These are phyloP conservation scores for Sciaenops ocellatus DNA, from an alignment of 2,797 vertebrate genomes.

Conservation along the genomic window DNA sequence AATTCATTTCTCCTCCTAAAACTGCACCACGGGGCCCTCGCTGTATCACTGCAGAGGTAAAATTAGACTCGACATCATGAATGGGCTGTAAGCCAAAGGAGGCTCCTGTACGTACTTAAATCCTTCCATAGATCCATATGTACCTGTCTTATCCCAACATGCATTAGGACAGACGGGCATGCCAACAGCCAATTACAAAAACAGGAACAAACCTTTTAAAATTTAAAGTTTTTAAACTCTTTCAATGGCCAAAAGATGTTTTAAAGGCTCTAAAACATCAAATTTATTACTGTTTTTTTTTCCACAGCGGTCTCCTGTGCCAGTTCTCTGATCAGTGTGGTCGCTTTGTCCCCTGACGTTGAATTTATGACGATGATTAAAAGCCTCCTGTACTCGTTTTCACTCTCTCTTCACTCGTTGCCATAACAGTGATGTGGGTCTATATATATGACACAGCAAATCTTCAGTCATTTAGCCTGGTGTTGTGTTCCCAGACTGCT, in stretches of 20 bases:
- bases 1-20: background rate
- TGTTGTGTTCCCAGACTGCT: conserved; percentile 75
- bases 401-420: conserved; percentile 41
- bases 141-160: background rate
- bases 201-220: background rate
- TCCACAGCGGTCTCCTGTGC: background rate
- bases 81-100: background rate
- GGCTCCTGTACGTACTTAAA: background rate
- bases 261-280: background rate
- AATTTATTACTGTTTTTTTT: background rate
- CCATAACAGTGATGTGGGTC: conserved; percentile 62
- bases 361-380: conserved; percentile 42
- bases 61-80: background rate
- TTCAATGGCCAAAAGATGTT: background rate
- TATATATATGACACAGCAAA: conserved; percentile 78
- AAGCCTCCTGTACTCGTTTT: conserved; percentile 59
- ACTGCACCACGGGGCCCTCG: background rate
- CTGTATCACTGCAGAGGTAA: background rate
- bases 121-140: background rate
- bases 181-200: background rate
- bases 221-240: background rate
- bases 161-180: background rate
- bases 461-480: conserved; percentile 74
- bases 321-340: background rate
- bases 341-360: conserved; percentile 37